Evolutionary conservation across 2,888 invertebrate genomes (phyloP).

Genomic region (Mythimna albipuncta): DNA sequence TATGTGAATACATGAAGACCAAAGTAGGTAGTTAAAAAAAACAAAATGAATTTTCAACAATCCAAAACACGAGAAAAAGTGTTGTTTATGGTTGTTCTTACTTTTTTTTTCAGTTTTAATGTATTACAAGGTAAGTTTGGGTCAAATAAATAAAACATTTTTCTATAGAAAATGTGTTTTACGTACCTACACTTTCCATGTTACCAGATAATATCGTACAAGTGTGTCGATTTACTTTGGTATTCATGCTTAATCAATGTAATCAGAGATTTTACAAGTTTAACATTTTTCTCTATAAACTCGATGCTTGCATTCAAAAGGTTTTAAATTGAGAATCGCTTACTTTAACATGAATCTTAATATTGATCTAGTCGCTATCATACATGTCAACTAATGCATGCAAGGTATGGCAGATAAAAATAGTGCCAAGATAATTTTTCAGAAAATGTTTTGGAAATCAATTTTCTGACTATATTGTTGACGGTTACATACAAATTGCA

Average conservation of each 20-base stretch:
- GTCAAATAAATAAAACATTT: background rate
- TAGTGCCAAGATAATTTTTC: constrained; percentile 47
- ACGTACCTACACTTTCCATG: background rate
- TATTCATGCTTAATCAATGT: background rate
- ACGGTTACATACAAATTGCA: constrained; percentile 41
- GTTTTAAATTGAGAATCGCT: constrained; percentile 67
- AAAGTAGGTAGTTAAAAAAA: background rate
- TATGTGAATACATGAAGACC: background rate
- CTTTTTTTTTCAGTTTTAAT: background rate
- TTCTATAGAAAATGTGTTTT: background rate
- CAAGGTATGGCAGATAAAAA: constrained; percentile 60
- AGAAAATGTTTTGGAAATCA: constrained; percentile 31
- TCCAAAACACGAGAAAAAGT: too few relatives aligned
- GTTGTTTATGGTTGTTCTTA: background rate
- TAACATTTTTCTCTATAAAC: constrained; percentile 53
- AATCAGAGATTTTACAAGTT: background rate
- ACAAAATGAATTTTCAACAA: too few relatives aligned
- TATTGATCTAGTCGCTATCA: constrained; percentile 69
- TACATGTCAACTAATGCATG: constrained; percentile 73
- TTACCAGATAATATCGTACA: background rate
- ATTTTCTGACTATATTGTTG: constrained; percentile 39
- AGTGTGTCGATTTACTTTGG: background rate
- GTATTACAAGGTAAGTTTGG: background rate
- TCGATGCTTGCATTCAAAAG: constrained; percentile 59
- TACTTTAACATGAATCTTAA: constrained; percentile 68